phyloP scores from a whole-genome alignment of 2,113 vertebrate genomes.

The Percopsis transmontana region DNA sequence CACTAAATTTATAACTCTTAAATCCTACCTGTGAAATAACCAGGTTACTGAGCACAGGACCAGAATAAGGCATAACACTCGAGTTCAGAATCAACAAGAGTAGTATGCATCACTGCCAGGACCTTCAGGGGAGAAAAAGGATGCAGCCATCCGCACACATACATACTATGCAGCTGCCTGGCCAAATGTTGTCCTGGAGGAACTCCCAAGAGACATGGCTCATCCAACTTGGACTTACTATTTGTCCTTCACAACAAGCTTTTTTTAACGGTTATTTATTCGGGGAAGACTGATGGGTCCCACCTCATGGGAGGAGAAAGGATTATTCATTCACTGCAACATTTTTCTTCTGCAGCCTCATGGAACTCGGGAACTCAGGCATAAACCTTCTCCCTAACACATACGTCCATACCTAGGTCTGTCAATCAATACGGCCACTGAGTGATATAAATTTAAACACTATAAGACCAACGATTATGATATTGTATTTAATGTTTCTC shows the following conservation, averaged over 20 bases:
- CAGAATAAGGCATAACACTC: slow-evolving; percentile 26
- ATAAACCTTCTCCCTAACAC: background rate
- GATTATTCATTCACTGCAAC: slow-evolving; percentile 30
- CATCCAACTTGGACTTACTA: slow-evolving; percentile 37
- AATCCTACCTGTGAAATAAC: too few relatives aligned
- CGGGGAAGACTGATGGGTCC: slow-evolving; percentile 50
- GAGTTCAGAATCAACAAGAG: slow-evolving; percentile 30
- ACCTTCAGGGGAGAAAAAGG: slow-evolving; percentile 20
- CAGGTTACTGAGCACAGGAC: slow-evolving; percentile 49
- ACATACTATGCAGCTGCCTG: slow-evolving; percentile 44
- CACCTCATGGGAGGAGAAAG: slow-evolving; percentile 26
- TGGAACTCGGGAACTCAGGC: background rate
- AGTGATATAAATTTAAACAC: too few relatives aligned
- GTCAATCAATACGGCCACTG: too few relatives aligned
- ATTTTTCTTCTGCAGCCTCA: background rate
- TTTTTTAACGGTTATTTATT: slow-evolving; percentile 31
- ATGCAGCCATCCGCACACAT: slow-evolving; percentile 33
- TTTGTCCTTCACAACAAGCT: slow-evolving; percentile 56
- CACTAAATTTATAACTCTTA: too few relatives aligned
- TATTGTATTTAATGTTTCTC: too few relatives aligned
- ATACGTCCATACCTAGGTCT: too few relatives aligned
- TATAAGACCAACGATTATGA: too few relatives aligned
- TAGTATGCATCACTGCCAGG: slow-evolving; percentile 33
- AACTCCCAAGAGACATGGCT: slow-evolving; percentile 34
- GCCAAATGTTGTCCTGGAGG: slow-evolving; percentile 49